Evolutionary conservation across 2,113 vertebrate genomes (phyloP).

Genomic region (Mus spicilegus): DNA sequence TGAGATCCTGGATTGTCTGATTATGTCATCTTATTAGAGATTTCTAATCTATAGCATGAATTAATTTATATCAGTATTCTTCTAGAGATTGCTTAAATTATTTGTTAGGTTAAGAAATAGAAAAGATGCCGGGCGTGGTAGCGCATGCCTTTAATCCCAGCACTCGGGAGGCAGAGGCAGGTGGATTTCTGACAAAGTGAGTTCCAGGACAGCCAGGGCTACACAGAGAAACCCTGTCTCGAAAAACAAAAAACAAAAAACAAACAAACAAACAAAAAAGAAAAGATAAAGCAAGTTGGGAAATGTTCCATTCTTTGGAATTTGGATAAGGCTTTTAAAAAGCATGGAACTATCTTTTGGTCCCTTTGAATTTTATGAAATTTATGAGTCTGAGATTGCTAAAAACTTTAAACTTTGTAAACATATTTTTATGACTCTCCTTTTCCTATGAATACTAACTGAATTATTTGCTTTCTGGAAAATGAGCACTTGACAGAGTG

Average conservation of each 20-base stretch:
- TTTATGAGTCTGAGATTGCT: conserved; percentile 50
- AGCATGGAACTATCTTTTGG: conserved; percentile 36
- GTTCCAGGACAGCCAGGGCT: no score
- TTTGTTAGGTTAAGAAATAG: conserved; percentile 31
- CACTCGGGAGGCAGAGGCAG: no score
- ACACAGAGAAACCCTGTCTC: no score
- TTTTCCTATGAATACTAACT: conserved; percentile 13
- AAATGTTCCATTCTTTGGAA: conserved; percentile 37
- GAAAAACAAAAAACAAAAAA: no score
- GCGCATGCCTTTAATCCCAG: no score
- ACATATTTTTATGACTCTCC: neutral
- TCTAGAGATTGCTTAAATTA: conserved; percentile 41
- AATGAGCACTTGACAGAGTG: conserved; percentile 59
- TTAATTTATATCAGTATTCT: conserved; percentile 10
- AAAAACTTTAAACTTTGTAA: conserved; percentile 62
- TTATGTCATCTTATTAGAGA: neutral
- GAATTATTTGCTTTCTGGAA: conserved; percentile 58
- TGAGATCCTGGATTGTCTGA: neutral
- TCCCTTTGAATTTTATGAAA: conserved; percentile 53
- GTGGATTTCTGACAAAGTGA: no score
- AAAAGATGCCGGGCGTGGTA: neutral
- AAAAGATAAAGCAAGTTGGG: conserved; percentile 13
- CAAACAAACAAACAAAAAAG: neutral
- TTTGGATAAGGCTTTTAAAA: conserved; percentile 50
- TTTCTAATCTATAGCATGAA: neutral